These are phyloP conservation scores for Gnathonemus longibarbis DNA, from an alignment of 2,113 vertebrate species.

Conservation along the genomic window DNA sequence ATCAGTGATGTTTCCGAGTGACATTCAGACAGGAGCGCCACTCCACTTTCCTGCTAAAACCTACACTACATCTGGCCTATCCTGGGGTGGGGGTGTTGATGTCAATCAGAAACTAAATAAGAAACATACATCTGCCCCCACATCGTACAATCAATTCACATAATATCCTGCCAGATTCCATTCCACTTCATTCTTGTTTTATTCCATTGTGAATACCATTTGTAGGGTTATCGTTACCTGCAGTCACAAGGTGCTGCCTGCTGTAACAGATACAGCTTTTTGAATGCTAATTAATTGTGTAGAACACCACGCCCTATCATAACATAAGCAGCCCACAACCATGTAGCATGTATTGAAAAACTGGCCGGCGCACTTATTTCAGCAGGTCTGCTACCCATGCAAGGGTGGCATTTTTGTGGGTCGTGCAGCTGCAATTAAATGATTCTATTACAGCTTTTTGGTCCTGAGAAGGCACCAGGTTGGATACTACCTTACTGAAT, in stretches of 20 bases:
- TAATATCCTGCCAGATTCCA: background rate
- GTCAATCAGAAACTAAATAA: background rate
- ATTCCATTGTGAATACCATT: background rate
- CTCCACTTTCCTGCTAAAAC: background rate
- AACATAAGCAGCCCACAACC: background rate
- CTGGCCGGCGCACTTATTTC: background rate
- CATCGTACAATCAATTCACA: background rate
- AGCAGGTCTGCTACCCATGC: background rate
- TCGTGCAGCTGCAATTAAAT: background rate
- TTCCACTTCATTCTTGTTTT: background rate
- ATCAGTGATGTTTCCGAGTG: background rate
- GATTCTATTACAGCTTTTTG: background rate
- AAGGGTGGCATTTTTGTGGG: too few relatives aligned
- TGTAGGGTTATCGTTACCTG: background rate
- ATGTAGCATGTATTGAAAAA: background rate
- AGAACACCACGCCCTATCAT: background rate
- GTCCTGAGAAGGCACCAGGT: background rate
- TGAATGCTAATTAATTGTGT: background rate
- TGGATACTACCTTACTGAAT: background rate
- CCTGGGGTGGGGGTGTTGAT: background rate
- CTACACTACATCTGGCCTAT: background rate
- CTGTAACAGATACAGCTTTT: background rate
- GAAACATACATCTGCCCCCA: background rate
- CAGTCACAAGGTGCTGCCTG: background rate
- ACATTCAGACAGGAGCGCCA: background rate